phyloP scores from a whole-genome alignment of 2,888 invertebrate genomes.

The Pyrrhopygopsis socrates region DNA sequence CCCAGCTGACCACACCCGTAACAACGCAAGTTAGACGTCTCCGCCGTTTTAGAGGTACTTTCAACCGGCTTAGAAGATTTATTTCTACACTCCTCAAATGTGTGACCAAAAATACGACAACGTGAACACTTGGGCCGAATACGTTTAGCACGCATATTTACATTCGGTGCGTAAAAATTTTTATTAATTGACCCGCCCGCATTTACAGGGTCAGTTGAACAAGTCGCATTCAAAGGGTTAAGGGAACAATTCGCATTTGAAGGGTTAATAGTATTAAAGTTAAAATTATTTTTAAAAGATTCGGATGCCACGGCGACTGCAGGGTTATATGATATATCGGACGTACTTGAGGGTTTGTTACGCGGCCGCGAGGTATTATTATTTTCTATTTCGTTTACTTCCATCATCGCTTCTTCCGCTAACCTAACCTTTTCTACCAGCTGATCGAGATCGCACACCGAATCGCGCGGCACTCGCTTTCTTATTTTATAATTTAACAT shows the following conservation, averaged over 20 bases:
- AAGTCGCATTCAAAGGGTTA: not conserved
- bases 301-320: not conserved
- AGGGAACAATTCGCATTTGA: not conserved
- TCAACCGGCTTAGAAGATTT: not conserved
- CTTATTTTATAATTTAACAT: conserved; percentile 19
- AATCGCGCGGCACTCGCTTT: conserved; percentile 31
- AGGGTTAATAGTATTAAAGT: not conserved
- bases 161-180: not conserved
- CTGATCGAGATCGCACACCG: conserved; percentile 12
- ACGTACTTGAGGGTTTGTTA: not conserved
- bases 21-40: not conserved
- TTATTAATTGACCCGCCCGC: not conserved
- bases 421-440: conserved; percentile 11
- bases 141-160: not conserved
- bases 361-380: not conserved
- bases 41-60: not conserved
- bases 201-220: not conserved
- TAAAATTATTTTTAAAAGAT: not conserved
- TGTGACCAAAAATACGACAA: conserved; percentile 19
- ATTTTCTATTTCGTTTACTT: conserved; percentile 2
- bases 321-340: not conserved
- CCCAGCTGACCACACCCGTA: conserved; percentile 36
- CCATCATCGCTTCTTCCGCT: conserved; percentile 9
- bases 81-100: not conserved
- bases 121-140: conserved; percentile 5